Percentiles rank a stretch among this genome's conserved stretches.
Evolutionary conservation across 2,797 vertebrate species (phyloP).

Genomic region (Eurystomus glaucurus): DNA sequence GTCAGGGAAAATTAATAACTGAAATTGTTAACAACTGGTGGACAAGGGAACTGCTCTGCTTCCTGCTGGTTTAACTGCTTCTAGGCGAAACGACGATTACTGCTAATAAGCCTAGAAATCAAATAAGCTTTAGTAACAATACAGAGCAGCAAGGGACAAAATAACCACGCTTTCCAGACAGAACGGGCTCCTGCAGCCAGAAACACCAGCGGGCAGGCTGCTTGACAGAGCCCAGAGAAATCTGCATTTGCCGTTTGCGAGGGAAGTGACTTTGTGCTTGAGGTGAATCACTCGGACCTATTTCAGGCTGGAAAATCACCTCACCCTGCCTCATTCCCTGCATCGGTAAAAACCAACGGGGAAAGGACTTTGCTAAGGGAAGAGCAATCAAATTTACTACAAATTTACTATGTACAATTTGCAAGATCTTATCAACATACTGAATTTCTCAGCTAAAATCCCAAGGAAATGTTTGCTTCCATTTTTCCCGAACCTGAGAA

Average conservation of each 20-base stretch:
- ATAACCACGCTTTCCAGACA: background rate
- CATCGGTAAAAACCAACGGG: background rate
- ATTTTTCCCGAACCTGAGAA: accelerated
- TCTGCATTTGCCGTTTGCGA: background rate
- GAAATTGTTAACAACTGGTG: background rate
- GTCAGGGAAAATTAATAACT: conserved; percentile 23
- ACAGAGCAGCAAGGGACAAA: background rate
- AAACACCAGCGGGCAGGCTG: background rate
- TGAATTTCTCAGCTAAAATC: background rate
- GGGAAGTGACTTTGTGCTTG: background rate
- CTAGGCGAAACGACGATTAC: background rate
- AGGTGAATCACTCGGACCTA: accelerated
- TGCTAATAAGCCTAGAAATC: background rate
- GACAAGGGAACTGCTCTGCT: background rate
- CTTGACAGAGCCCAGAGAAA: background rate
- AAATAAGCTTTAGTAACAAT: background rate
- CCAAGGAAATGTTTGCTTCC: background rate
- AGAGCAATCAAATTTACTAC: background rate
- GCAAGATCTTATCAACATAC: background rate
- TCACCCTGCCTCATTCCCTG: background rate
- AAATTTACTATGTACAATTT: background rate
- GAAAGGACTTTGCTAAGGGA: background rate
- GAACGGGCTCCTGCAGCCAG: background rate
- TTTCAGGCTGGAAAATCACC: background rate
- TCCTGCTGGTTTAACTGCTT: conserved; percentile 12